Evolutionary conservation across 2,113 vertebrate genomes (phyloP), one percentile per base, ranked within the genome.

Genomic region (Hippocampus zosterae): DNA sequence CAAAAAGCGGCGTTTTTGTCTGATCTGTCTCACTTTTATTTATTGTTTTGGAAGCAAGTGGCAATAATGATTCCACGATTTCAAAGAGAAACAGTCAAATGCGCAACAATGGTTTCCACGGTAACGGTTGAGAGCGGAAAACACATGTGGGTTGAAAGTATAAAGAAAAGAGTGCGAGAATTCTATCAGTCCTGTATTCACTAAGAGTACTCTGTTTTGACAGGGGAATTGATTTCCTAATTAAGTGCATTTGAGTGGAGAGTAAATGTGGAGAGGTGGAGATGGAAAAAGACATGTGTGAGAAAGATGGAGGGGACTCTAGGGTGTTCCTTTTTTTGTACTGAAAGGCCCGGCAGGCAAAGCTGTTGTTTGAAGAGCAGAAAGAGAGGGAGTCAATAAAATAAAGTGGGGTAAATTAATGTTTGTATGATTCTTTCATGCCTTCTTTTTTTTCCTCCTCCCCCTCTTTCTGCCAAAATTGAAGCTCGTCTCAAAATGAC

Each of bases 401-500:
- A 66, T 42, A 70, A 75, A 78, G 13, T 52, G 16, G n/a, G 23
- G 33, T 41, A 63, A 66, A 77, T 40, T 13, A 69, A 27, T 69
- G 40, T 76, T 85, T 40, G 62, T 76, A 12, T 64, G 57, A 73
- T 81, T 77, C 67, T 48, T 63, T 68, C 19, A 57, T 71, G 50
- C 44, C 29, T 69, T 19, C 6, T 44, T 11, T 44, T 44, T 44
- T 19, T 13, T 44, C 1, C 10, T 3, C 11, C 42, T 12, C 42
- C 21, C 29, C 70, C 8, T 70, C 68, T 74, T 66, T 67, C 25
- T 66, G 65, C 1, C 42, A 42, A 19, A 63, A 67, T 62, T 62
- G 29, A 78, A 91, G 90, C 77, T 88, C 88, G 55, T 81, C 82
- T 79, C 93, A 73, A 75, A 93, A 91, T 65, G 92, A 93, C 77